Percentiles rank a stretch among this genome's conserved stretches.
phyloP scores from a whole-genome alignment of 2,888 invertebrate genomes.

The Philonicus albiceps region DNA sequence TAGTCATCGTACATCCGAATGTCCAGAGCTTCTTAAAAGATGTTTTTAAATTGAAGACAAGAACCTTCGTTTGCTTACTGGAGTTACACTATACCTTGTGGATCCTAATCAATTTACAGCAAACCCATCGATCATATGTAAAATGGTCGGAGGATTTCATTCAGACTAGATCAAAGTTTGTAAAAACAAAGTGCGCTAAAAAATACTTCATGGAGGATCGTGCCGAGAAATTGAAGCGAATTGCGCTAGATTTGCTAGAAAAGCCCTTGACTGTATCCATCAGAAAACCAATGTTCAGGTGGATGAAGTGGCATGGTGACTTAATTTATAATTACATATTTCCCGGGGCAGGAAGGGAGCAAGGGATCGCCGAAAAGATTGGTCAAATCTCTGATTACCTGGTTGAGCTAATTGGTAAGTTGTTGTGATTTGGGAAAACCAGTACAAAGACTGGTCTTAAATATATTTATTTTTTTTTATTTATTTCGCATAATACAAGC shows the following conservation, averaged over 20 bases:
- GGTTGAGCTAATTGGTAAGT: conserved; percentile 53
- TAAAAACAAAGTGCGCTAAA: conserved; percentile 57
- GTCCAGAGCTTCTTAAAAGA: conserved; percentile 55
- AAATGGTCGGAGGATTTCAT: conserved; percentile 58
- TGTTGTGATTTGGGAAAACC: too few species aligned
- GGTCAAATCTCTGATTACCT: conserved; percentile 48
- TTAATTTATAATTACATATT: conserved; percentile 58
- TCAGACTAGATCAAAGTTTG: conserved; percentile 56
- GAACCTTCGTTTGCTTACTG: conserved; percentile 58
- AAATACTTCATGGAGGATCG: conserved; percentile 59
- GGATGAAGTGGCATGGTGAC: conserved; percentile 54
- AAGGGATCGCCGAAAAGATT: conserved; percentile 55
- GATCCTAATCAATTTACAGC: conserved; percentile 57
- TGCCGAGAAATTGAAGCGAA: conserved; percentile 53
- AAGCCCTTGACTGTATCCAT: conserved; percentile 54
- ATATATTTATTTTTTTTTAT: too few species aligned
- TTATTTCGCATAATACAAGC: too few species aligned
- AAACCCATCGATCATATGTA: conserved; percentile 55
- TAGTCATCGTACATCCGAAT: conserved; percentile 57
- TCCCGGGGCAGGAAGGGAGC: conserved; percentile 54
- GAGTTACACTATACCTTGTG: conserved; percentile 60
- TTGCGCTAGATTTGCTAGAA: conserved; percentile 52
- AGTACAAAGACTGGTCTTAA: too few species aligned
- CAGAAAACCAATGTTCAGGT: conserved; percentile 52
- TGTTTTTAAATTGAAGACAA: conserved; percentile 56